Evolutionary conservation across 2,797 vertebrate species (phyloP).

Genomic region (Glyptemys insculpta): DNA sequence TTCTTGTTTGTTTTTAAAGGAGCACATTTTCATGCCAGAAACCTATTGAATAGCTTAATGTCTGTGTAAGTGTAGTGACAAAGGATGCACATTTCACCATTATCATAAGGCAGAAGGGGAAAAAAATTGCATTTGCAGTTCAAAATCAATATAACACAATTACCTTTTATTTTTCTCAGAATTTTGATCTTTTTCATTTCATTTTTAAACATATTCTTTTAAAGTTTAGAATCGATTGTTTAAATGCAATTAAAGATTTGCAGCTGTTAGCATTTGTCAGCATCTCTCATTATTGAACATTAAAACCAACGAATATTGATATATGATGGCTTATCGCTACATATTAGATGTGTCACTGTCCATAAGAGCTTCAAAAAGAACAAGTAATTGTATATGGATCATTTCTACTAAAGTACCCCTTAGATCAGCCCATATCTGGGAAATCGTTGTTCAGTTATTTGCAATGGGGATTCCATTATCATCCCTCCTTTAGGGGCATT

Average conservation of each 20-base stretch:
- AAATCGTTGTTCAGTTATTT: neutral
- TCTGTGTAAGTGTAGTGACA: neutral
- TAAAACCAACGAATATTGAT: neutral
- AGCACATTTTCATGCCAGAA: neutral
- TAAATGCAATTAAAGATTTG: neutral
- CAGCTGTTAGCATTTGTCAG: neutral
- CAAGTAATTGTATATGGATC: neutral
- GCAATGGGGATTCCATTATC: neutral
- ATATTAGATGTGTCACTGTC: neutral
- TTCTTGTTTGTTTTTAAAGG: neutral
- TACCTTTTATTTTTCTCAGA: neutral
- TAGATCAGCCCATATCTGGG: neutral
- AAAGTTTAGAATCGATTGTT: neutral
- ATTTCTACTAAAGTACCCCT: neutral
- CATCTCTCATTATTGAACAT: neutral
- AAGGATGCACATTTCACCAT: neutral
- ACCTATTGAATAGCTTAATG: neutral
- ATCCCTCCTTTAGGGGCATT: accelerated
- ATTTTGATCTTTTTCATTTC: neutral
- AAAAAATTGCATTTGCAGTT: neutral
- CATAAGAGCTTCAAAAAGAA: neutral
- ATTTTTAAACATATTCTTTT: neutral
- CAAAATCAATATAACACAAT: neutral
- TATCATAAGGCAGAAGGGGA: neutral
- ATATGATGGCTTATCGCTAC: neutral